Evolutionary conservation across 1,140 invertebrate species (phyloP).

Genomic region (Leptonema lineaticorne): DNA sequence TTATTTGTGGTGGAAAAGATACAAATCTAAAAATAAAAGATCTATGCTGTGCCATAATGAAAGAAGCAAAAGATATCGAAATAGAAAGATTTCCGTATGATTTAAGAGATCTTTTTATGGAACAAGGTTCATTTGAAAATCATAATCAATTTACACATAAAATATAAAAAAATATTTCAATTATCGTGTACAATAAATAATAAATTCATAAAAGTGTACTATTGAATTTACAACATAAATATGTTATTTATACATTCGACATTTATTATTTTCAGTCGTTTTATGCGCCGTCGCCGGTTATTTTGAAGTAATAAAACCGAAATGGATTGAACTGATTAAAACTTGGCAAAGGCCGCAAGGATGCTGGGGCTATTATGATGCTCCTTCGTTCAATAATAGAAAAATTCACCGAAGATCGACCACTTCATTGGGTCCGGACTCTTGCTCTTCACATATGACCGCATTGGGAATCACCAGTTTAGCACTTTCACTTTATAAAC

Average conservation of each 20-base stretch:
- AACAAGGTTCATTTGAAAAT: constrained; percentile 26
- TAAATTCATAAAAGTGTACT: neutral
- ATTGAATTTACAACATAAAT: neutral
- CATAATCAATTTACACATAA: too few species aligned
- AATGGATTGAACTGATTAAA: constrained; percentile 20
- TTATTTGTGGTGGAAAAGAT: neutral
- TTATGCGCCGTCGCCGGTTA: constrained; percentile 32
- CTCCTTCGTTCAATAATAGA: neutral
- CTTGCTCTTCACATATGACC: constrained; percentile 32
- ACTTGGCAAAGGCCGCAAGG: constrained; percentile 29
- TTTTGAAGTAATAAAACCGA: constrained; percentile 14
- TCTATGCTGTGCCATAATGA: constrained; percentile 26
- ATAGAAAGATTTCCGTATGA: constrained; percentile 1
- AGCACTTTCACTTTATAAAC: constrained; percentile 17
- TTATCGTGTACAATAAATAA: neutral
- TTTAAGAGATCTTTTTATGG: constrained; percentile 31
- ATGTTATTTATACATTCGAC: neutral
- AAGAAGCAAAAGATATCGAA: constrained; percentile 19
- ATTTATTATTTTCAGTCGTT: constrained; percentile 26
- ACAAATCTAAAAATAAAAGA: neutral
- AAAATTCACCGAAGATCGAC: constrained; percentile 22
- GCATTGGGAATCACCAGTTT: constrained; percentile 28
- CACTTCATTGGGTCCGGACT: neutral
- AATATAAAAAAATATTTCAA: too few species aligned
- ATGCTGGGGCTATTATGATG: constrained; percentile 29